Percentiles rank a stretch among this genome's conserved stretches.
These are phyloP conservation scores for Cordilura impudica DNA, from an alignment of 2,888 invertebrate genomes.

Conservation along the genomic window DNA sequence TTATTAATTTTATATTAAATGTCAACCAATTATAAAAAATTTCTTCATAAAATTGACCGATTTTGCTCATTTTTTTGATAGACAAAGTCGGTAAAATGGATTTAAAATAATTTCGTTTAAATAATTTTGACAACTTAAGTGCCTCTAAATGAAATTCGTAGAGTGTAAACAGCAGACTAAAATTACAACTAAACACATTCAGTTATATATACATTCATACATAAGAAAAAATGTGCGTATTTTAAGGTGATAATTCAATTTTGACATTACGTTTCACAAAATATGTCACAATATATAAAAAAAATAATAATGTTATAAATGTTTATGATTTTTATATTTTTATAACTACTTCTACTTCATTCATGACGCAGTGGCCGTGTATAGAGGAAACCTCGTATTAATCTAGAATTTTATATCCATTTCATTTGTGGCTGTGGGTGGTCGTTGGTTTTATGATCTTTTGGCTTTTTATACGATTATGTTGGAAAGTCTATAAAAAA, in stretches of 20 bases:
- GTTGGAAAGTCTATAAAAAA: constrained; percentile 38
- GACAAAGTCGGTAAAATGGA: too few species aligned
- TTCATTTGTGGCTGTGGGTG: constrained; percentile 58
- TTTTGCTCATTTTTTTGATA: too few species aligned
- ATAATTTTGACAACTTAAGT: too few species aligned
- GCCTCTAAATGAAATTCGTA: too few species aligned
- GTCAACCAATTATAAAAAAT: too few species aligned
- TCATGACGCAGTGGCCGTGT: background rate
- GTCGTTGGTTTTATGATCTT: constrained; percentile 46
- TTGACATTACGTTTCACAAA: constrained; percentile 55
- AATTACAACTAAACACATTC: too few species aligned
- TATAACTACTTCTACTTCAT: constrained; percentile 5
- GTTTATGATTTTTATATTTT: constrained; percentile 7
- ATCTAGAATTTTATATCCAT: constrained; percentile 31
- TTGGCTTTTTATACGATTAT: constrained; percentile 47
- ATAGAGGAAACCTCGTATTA: background rate
- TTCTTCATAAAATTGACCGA: too few species aligned
- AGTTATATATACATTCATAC: too few species aligned
- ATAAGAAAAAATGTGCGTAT: constrained; percentile 35
- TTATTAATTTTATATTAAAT: too few species aligned
- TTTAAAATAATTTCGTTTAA: too few species aligned
- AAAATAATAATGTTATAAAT: constrained; percentile 6
- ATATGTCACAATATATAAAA: constrained; percentile 48
- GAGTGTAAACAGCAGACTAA: too few species aligned
- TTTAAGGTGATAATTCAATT: constrained; percentile 65